Evolutionary conservation across 2,113 vertebrate genomes (phyloP).

Genomic region (Phocoena sinus): DNA sequence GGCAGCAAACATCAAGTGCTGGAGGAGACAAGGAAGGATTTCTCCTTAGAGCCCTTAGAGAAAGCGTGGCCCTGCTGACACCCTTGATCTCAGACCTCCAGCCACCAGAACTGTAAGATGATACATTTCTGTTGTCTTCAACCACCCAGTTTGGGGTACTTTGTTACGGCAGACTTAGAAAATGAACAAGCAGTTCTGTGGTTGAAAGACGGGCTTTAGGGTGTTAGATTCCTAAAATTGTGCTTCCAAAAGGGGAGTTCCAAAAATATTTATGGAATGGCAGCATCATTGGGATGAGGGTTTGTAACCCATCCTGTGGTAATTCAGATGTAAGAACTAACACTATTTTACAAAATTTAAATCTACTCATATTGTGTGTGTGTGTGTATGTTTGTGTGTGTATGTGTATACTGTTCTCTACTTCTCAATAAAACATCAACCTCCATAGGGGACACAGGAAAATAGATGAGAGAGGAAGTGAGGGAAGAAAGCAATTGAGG

Average conservation of each 20-base stretch:
- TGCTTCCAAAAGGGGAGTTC: not conserved
- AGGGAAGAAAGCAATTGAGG: not conserved
- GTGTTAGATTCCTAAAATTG: not conserved
- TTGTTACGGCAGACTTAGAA: not conserved
- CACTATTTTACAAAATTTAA: not conserved
- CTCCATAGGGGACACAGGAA: not conserved
- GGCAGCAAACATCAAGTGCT: not conserved
- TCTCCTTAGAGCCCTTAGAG: not conserved
- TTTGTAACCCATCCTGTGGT: not conserved
- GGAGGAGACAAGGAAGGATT: not conserved
- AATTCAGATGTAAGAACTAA: not conserved
- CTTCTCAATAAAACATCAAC: not conserved
- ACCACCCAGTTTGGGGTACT: not conserved
- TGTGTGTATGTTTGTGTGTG: not conserved
- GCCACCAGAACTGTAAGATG: not conserved
- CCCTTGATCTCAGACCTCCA: not conserved
- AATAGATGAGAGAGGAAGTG: not conserved
- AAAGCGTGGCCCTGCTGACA: accelerated
- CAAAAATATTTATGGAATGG: not conserved
- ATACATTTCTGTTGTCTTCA: not conserved
- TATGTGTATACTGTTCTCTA: not conserved
- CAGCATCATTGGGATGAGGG: not conserved
- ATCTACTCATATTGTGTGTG: not conserved
- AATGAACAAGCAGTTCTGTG: not conserved
- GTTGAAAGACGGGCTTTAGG: not conserved